Evolutionary conservation across 2,113 vertebrate species (phyloP), one percentile per base, ranked within the genome.

Genomic region (Telmatochromis sp.): DNA sequence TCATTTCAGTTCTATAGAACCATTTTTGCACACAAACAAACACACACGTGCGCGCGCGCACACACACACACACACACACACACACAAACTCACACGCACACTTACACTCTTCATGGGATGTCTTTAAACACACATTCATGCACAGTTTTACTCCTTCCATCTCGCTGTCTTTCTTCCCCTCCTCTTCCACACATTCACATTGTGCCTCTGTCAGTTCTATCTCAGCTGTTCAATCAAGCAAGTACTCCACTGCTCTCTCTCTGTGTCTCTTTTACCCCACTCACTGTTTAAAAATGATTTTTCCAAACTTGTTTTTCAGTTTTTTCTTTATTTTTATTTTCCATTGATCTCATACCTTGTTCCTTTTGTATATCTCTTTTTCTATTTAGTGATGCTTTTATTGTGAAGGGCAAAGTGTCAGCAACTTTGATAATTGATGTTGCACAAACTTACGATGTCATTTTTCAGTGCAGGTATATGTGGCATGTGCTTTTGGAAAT

Each of bases 131-230:
- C 58, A 86, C 75, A 81, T 3, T 19, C 37, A 65, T 33, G 45
- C 53, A 49, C 60, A 75, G 70, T 68, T 42, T 81, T 70, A 47
- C 81, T 91, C 83, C 47, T 37, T 86, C 47, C 75, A 86, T 83
- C 83, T 73, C 26, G 35, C 81, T 90, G 68, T 90, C 63, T 87
- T 83, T 86, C 73, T 81, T 88, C 78, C 70, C 73, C 79, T 89
- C 90, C 87, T 92, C 87, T 83, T 83, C 80, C 85, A 78, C 57
- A 80, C 68, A 51, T 53, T 87, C 82, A 80, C 68, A 89, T 87
- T 92, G 73, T 91, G 70, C 54, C 42, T 89, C 86, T 89, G 53
- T 92, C 92, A 93, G 54, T 86, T 89, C 65, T 73, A 85, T 82
- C 83, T 89, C 85, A 79, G 57, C 75, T 42, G 15, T 85, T 92